Conservation (phyloP, 1,140 invertebrate genomes). For the Trichonephila inaurata region DNA sequence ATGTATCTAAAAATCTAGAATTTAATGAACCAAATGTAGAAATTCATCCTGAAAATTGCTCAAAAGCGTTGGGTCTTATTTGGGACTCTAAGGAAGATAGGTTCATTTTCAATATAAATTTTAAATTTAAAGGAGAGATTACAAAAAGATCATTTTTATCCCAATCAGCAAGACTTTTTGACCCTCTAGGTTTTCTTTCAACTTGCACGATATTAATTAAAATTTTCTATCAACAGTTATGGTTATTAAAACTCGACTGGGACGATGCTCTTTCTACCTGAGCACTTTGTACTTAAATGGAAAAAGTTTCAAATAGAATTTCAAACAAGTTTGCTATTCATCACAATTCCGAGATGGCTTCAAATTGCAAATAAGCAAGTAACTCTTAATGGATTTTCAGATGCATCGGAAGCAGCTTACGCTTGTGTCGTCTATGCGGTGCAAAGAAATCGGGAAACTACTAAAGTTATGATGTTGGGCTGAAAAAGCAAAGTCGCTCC, state of each 20-base stretch:
- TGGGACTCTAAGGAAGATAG: too few relatives aligned
- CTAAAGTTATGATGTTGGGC: too few relatives aligned
- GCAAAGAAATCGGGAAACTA: too few relatives aligned
- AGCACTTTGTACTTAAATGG: not conserved
- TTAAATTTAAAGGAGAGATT: too few relatives aligned
- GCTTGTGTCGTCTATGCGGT: constrained; percentile 37
- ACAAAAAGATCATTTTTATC: not conserved
- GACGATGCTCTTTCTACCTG: not conserved
- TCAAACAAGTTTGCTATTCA: not conserved
- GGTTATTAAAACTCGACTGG: not conserved
- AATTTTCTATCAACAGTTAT: not conserved
- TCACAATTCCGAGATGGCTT: not conserved
- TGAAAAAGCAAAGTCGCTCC: too few relatives aligned
- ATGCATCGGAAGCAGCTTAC: constrained; percentile 72
- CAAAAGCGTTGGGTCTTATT: too few relatives aligned
- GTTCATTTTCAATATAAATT: too few relatives aligned
- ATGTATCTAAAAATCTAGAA: too few relatives aligned
- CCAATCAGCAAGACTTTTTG: not conserved
- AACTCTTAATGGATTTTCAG: constrained; percentile 70
- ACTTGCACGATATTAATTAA: not conserved
- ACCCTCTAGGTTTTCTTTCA: not conserved
- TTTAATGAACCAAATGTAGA: too few relatives aligned
- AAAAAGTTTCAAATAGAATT: not conserved
- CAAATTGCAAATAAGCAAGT: not conserved
- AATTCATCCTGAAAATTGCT: too few relatives aligned